Percentiles rank a stretch among this genome's conserved stretches.
phyloP scores from a whole-genome alignment of 2,113 vertebrate genomes.

The Triplophysa dalaica region DNA sequence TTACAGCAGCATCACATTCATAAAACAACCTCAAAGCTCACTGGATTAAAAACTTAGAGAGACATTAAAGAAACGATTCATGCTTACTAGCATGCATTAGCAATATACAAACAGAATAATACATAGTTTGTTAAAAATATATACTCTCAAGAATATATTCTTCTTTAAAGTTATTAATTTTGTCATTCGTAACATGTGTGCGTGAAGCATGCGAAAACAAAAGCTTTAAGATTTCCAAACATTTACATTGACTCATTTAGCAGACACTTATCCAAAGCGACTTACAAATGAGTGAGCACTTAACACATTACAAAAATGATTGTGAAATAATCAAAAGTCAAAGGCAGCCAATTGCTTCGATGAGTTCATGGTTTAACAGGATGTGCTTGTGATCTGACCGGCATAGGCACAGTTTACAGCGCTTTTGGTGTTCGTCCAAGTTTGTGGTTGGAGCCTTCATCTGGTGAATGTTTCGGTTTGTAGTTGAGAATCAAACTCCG shows the following conservation, averaged over 20 bases:
- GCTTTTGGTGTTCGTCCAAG: slow-evolving; percentile 10
- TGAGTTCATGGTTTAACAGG: not conserved
- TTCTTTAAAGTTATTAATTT: not conserved
- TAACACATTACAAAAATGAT: not conserved
- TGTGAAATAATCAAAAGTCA: not conserved
- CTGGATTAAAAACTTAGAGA: slow-evolving; percentile 6
- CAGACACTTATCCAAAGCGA: not conserved
- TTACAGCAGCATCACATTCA: slow-evolving; percentile 4
- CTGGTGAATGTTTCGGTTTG: slow-evolving; percentile 4
- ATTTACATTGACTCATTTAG: too few relatives aligned
- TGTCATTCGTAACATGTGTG: slow-evolving; percentile 51
- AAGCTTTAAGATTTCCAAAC: not conserved
- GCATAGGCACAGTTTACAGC: slow-evolving; percentile 9
- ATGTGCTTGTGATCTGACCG: slow-evolving; percentile 23
- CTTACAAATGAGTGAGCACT: too few relatives aligned
- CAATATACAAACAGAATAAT: not conserved
- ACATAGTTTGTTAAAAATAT: not conserved
- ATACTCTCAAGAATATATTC: slow-evolving; percentile 25
- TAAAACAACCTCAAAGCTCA: not conserved
- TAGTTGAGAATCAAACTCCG: slow-evolving; percentile 77
- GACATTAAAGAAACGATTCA: not conserved
- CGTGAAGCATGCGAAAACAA: slow-evolving; percentile 48
- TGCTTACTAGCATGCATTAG: slow-evolving; percentile 1
- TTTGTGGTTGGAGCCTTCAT: not conserved
- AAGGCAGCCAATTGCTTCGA: not conserved